Evolutionary conservation across 2,797 vertebrate species (phyloP).

Genomic region (Alosa sapidissima): DNA sequence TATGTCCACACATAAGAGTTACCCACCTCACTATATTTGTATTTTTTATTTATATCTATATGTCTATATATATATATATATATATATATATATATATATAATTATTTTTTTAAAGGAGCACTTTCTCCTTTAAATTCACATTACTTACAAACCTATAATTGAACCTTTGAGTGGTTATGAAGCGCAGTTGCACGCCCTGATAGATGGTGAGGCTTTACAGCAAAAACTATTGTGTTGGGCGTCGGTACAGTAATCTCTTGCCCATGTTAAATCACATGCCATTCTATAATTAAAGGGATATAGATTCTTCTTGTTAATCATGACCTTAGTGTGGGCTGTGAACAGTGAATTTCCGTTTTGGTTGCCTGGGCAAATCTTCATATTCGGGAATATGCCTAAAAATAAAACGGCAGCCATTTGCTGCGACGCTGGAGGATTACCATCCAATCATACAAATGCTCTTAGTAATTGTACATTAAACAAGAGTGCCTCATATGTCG

Average conservation of each 20-base stretch:
- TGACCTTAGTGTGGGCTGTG: background rate
- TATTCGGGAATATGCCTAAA: constrained; percentile 66
- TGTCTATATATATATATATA: too few species aligned
- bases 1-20: background rate
- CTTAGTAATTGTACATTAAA: constrained; percentile 67
- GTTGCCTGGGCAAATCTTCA: constrained; percentile 47
- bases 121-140: background rate
- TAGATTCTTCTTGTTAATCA: background rate
- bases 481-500: constrained; percentile 59
- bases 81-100: too few species aligned
- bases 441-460: constrained; percentile 73
- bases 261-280: background rate
- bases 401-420: constrained; percentile 61
- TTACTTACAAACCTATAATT: background rate
- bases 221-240: background rate
- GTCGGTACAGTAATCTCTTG: background rate
- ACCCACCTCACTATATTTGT: too few species aligned
- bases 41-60: too few species aligned
- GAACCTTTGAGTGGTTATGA: background rate
- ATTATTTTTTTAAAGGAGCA: too few species aligned
- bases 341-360: background rate
- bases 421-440: constrained; percentile 69
- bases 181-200: background rate
- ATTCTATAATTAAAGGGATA: background rate
- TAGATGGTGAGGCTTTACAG: background rate